Evolutionary conservation across 2,113 vertebrate species (phyloP).

Genomic region (Ciconia stormi): DNA sequence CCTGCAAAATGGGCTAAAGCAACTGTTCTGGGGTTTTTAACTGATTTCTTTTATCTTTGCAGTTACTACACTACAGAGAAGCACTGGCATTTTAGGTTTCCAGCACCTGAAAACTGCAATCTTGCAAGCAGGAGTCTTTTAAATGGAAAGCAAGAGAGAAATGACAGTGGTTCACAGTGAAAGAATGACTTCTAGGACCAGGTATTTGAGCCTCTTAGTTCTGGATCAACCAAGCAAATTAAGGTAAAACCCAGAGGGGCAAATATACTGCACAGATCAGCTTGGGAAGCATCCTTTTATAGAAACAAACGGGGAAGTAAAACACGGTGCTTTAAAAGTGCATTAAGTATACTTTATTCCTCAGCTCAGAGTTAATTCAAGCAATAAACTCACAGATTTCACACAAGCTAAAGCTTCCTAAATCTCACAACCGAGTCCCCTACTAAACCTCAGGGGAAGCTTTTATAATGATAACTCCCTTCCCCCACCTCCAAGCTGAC

Average conservation of each 20-base stretch:
- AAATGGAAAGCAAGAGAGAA: constrained; percentile 8
- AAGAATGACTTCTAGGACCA: constrained; percentile 9
- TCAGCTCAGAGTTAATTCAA: constrained; percentile 38
- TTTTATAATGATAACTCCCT: constrained; percentile 1
- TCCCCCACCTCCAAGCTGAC: constrained; percentile 16
- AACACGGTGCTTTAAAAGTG: constrained; percentile 16
- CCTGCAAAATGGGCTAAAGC: constrained; percentile 13
- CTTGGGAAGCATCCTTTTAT: constrained; percentile 45
- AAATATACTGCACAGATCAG: constrained; percentile 10
- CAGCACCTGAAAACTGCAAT: background rate
- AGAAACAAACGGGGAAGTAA: constrained; percentile 1
- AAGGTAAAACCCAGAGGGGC: constrained; percentile 35
- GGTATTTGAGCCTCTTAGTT: background rate
- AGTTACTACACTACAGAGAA: background rate
- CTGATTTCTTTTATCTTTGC: constrained; percentile 32
- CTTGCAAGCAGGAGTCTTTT: background rate
- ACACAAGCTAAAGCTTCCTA: background rate
- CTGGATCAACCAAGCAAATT: constrained; percentile 22
- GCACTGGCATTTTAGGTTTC: background rate
- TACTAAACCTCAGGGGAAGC: constrained; percentile 11
- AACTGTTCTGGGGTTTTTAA: background rate
- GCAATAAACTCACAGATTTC: constrained; percentile 27
- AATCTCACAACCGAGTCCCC: background rate
- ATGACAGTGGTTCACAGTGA: background rate
- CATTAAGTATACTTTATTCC: constrained; percentile 27